phyloP scores from a whole-genome alignment of 2,888 invertebrate species.

The Oligia fasciuncula region DNA sequence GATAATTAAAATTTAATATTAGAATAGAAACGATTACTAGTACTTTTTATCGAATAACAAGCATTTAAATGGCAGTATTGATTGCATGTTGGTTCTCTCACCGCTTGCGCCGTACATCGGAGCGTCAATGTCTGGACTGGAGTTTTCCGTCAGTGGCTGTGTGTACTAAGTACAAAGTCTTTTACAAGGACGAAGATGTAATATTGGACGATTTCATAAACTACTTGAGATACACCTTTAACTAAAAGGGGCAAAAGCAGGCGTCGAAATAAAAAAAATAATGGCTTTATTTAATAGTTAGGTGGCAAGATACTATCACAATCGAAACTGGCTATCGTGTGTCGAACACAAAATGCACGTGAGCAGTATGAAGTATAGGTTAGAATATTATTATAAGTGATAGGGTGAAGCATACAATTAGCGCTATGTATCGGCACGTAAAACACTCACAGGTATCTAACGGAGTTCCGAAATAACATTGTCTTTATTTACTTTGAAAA shows the following conservation, averaged over 20 bases:
- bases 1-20: slow-evolving; percentile 58
- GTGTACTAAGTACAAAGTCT: slow-evolving; percentile 89
- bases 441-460: slow-evolving; percentile 32
- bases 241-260: slow-evolving; percentile 75
- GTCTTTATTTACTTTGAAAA: slow-evolving; percentile 5
- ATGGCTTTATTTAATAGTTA: slow-evolving; percentile 68
- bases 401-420: slow-evolving; percentile 45
- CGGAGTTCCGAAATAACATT: slow-evolving; percentile 11
- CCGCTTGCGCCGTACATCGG: slow-evolving; percentile 71
- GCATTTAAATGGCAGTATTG: slow-evolving; percentile 64
- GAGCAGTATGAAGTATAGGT: slow-evolving; percentile 73
- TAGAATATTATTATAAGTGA: slow-evolving; percentile 55
- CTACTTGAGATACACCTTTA: slow-evolving; percentile 74
- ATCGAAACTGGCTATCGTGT: slow-evolving; percentile 78
- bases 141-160: slow-evolving; percentile 77
- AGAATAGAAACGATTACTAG: slow-evolving; percentile 58
- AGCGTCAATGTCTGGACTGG: slow-evolving; percentile 70
- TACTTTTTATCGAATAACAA: slow-evolving; percentile 59
- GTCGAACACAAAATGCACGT: slow-evolving; percentile 74
- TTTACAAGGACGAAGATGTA: slow-evolving; percentile 89
- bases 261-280: slow-evolving; percentile 76
- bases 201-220: slow-evolving; percentile 87
- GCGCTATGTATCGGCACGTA: slow-evolving; percentile 9
- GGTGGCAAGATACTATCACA: slow-evolving; percentile 89
- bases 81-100: slow-evolving; percentile 65